Conservation (phyloP, 1,140 invertebrate species). For the Listronotus bonariensis region DNA sequence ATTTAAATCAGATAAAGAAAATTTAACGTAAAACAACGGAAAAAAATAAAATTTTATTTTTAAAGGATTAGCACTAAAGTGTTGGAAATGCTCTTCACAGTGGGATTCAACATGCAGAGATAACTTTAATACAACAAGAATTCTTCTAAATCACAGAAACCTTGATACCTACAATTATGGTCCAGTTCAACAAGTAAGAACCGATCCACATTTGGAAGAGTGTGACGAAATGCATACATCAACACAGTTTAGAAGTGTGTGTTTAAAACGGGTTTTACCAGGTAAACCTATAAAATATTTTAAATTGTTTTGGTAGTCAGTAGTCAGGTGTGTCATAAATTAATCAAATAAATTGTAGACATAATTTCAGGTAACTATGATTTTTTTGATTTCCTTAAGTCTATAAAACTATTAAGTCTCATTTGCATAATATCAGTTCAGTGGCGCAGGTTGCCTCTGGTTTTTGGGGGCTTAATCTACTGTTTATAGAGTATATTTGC, state of each 20-base stretch:
- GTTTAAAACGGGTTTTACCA: constrained; percentile 37
- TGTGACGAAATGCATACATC: constrained; percentile 48
- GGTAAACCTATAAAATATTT: constrained; percentile 13
- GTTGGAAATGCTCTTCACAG: constrained; percentile 75
- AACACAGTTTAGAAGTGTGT: constrained; percentile 44
- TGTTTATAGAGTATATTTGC: too few species aligned
- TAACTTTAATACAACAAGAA: constrained; percentile 68
- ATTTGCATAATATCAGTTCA: too few species aligned
- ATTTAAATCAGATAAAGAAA: too few species aligned
- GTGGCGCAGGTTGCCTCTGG: too few species aligned
- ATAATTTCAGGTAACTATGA: too few species aligned
- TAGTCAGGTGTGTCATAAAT: too few species aligned
- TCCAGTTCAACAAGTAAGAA: constrained; percentile 25
- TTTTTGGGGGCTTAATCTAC: too few species aligned
- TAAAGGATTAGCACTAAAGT: constrained; percentile 66
- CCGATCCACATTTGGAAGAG: constrained; percentile 22
- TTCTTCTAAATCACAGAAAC: constrained; percentile 65
- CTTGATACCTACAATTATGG: constrained; percentile 43
- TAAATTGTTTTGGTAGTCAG: too few species aligned
- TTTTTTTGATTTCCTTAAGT: too few species aligned
- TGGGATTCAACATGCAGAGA: constrained; percentile 70
- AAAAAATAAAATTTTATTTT: constrained; percentile 34
- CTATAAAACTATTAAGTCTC: too few species aligned
- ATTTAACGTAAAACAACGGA: too few species aligned
- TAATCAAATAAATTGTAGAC: too few species aligned